Evolutionary conservation across 1,140 invertebrate species (phyloP).

Genomic region (Cecropterus lyciades): DNA sequence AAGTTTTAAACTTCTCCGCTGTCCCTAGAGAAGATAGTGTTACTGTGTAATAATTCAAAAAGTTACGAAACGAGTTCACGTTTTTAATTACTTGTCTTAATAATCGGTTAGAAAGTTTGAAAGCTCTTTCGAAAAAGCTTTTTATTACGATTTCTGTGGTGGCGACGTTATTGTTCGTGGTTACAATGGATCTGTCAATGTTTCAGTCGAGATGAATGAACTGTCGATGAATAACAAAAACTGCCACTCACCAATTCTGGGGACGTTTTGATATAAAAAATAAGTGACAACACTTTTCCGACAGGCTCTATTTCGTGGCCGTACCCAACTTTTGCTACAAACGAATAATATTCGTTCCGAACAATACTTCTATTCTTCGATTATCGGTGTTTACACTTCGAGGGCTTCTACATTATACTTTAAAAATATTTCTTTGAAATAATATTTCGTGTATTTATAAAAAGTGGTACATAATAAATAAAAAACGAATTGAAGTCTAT

Average conservation of each 20-base stretch:
- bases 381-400: conserved; percentile 5
- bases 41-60: conserved; percentile 35
- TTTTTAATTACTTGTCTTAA: conserved; percentile 37
- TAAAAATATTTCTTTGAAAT: too few relatives aligned
- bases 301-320: conserved; percentile 25
- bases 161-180: conserved; percentile 59
- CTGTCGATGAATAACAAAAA: conserved; percentile 71
- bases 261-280: conserved; percentile 44
- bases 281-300: conserved; percentile 40
- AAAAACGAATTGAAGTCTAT: too few relatives aligned
- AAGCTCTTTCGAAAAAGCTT: conserved; percentile 35
- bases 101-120: conserved; percentile 35
- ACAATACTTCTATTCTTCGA: conserved; percentile 4
- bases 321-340: conserved; percentile 14
- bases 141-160: conserved; percentile 45
- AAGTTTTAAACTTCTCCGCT: conserved; percentile 33
- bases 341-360: not conserved
- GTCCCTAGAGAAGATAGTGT: conserved; percentile 29
- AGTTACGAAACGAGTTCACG: conserved; percentile 28
- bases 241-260: conserved; percentile 42
- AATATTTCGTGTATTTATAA: too few relatives aligned
- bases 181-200: conserved; percentile 76
- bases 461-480: too few relatives aligned
- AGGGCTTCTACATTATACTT: not conserved
- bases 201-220: conserved; percentile 74